Evolutionary conservation across 2,888 invertebrate species (phyloP), one percentile per base, ranked within the genome.

Genomic region (Lasioglossum morio): DNA sequence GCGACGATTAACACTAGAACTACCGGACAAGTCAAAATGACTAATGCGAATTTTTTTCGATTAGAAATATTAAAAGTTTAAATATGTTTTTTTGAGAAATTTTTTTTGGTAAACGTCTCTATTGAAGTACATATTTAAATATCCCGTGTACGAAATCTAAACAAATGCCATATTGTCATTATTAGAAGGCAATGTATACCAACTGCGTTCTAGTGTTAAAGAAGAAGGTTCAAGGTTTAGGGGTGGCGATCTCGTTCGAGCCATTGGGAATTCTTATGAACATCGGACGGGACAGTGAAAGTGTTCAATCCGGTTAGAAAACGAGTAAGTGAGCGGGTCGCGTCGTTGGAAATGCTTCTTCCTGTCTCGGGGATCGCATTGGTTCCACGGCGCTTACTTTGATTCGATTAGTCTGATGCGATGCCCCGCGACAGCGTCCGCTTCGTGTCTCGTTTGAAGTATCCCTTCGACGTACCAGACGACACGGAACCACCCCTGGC

Each of bases 401-500:
- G 79, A 85, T 85, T 76, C 40, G 72, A 66, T 85, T 85, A 79
- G 85, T 76, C 46, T 48, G 34, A 76, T 48, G 66, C 63, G 53
- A 23, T 70, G 30, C 46, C 30, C 23, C 12, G 30, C 27, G 80
- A 72, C 57, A 48, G 30, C 12, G 53, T 46, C 12, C n/a, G n/a
- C 27, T 14, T 27, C 66, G 53, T 57, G 78, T 69, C 69, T 30
- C 72, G 77, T 77, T 75, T 53, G 76, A 82, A 77, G 76, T 70
- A 57, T 81, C 75, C 78, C 75, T 77, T 73, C 76, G 60, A 23
- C 63, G 40, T 48, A 10, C 69, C 70, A 46, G 72, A 69, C 75
- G 34, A 27, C 48, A 43, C 37, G 16, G 48, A 69, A 60, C 57
- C 76, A 66, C 63, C 76, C 78, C 37, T 14, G 27, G 73, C 69